Evolutionary conservation across 1,140 invertebrate genomes (phyloP), one percentile per base, ranked within the genome.

Genomic region (Cotesia glomerata): DNA sequence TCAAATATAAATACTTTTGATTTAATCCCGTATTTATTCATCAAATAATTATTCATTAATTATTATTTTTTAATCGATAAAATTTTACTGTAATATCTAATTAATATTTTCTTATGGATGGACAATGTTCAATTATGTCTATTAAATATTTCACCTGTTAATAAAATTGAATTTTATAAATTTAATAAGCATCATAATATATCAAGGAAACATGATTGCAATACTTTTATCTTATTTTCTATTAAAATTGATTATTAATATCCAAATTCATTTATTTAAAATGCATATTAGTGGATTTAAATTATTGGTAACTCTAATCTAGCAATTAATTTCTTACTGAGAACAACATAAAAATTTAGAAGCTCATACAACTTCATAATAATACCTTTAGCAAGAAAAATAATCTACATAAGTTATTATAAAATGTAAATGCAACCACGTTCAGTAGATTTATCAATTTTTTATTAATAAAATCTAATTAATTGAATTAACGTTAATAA

Each of bases 101-200:
- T 26, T 26, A 26, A 69, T 62, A 62, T 67, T 72, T 76, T 51
- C 52, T 70, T 72, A 73, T 72, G 69, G 72, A 74, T 74, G 71
- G 71, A 78, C 64, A 75, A 51, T 72, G 36, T 66, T 74, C 61
- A 72, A 56, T 66, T 68, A 69, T 72, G 52, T 69, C 49, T 16
- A 71, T 34, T 69, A 69, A 74, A 63, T 75, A 74, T 8, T 11
- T 9, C 11, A 45, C 39, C 72, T 62, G 68, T 75, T 18, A 69
- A 34, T 69, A 39, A 52, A 54, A 52, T 14, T 66, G 45, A 52
- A 49, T 71, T 54, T 54, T 39, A 36, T 14, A 39, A n/a, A 49
- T 70, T 51, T 70, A 51, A 26, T 59, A 45, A 45, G 39, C 39
- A 45, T 45, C 11, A 9, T 11, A 45, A 45, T 26, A 45, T 45